phyloP scores from a whole-genome alignment of 2,888 invertebrate genomes.

The Eupithecia dodoneata region DNA sequence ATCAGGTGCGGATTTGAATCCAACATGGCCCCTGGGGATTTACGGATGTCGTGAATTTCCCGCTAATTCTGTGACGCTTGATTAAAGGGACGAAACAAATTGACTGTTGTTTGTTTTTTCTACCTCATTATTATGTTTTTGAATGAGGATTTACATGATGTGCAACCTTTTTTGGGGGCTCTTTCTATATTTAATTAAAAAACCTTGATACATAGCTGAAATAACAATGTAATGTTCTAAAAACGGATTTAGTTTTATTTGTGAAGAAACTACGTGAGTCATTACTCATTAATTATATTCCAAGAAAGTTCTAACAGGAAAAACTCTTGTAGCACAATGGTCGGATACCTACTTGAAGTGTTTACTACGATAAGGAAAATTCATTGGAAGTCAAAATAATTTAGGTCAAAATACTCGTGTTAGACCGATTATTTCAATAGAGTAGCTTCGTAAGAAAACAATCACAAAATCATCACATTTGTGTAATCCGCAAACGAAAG shows the following conservation, averaged over 20 bases:
- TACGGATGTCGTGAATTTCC: conserved; percentile 46
- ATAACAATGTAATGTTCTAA: not conserved
- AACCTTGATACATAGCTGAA: not conserved
- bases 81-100: conserved; percentile 49
- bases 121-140: conserved; percentile 40
- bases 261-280: not conserved
- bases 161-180: conserved; percentile 15
- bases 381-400: not conserved
- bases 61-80: conserved; percentile 49
- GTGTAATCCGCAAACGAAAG: conserved; percentile 68
- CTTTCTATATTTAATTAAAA: conserved; percentile 20
- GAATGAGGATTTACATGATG: conserved; percentile 16
- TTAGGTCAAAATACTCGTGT: not conserved
- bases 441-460: conserved; percentile 38
- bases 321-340: not conserved
- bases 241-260: not conserved
- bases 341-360: not conserved
- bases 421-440: not conserved
- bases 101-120: conserved; percentile 45
- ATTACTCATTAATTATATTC: conserved; percentile 7
- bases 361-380: conserved; percentile 2
- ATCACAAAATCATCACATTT: conserved; percentile 54
- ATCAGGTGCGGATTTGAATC: conserved; percentile 50
- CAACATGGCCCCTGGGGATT: conserved; percentile 47
- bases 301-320: conserved; percentile 6